Base-by-base conservation (phyloP, 2,113 vertebrate species). In the Microcebus jonahi region DNA sequence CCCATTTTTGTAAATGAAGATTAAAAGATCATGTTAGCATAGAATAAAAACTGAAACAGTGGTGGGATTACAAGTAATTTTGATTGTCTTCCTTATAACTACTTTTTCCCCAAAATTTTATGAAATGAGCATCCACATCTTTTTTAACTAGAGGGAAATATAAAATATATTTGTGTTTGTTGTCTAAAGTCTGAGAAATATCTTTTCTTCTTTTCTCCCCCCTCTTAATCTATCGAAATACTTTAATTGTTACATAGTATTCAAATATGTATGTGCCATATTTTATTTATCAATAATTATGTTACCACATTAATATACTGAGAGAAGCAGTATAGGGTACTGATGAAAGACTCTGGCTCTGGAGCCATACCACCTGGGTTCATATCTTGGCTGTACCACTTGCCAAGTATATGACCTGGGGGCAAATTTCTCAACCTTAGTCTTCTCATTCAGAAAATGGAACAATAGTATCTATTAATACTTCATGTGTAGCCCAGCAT, bases 1-100 rank as follows among this genome's bases (percentile, higher is more conserved):
- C 57, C 48, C 21, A 75, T 67, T 88, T 95, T 88, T 39, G 8
- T 88, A 84, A 96, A 61, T 84, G 85, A 77, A 77, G 21, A 70
- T 89, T 12, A 84, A 90, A 79, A 79, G 39, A 12, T 76, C 42
- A 13, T 89, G 15, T 70, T 83, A 84, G 45, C 83, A 67, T 36
- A 92, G 61, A 89, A 95, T 76, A 61, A 92, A 84, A 83, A 18
- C 39, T 42, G 14, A 75, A 83, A 15, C 21, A 88, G 42, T 61
- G 14, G 27, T 83, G 34, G 7, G 34, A 53, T 83, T 68, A 8
- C 42, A 59, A 83, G n/a, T 48, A 75, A 82, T 88, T 81, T n/a
- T 65, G 31, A 88, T 89, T 93, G 59, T 77, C 48, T 95, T 89
- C 50, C 50, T 70, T 61, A 53, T 59, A 21, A 57, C 9, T 25